Conservation (phyloP, 2,113 vertebrate species). For the Oreocharis arfaki region DNA sequence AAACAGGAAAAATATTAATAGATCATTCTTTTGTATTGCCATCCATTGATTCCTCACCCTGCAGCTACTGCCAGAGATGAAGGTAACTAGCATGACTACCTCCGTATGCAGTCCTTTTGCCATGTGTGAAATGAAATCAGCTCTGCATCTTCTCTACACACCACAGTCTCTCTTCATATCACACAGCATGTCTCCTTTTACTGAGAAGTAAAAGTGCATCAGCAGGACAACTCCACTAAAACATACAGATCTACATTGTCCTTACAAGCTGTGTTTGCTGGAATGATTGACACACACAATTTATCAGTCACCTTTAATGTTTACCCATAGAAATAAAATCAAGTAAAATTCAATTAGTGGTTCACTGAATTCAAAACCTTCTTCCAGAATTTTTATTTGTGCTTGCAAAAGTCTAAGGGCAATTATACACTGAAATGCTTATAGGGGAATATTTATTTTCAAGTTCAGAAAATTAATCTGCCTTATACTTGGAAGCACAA, state of each 20-base stretch:
- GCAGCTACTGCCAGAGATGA: background rate
- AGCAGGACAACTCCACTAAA: background rate
- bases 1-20: no score
- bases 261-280: background rate
- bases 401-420: background rate
- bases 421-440: background rate
- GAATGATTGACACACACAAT: background rate
- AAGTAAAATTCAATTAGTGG: background rate
- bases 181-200: background rate
- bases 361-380: background rate
- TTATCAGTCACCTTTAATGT: background rate
- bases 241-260: background rate
- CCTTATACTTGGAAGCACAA: background rate
- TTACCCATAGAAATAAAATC: background rate
- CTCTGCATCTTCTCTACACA: background rate
- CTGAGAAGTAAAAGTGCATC: background rate
- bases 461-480: background rate
- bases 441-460: background rate
- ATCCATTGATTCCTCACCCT: background rate
- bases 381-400: background rate
- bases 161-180: background rate
- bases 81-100: background rate
- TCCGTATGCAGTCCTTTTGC: background rate
- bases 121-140: background rate
- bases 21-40: background rate